Percentiles rank a stretch among this genome's conserved stretches.
phyloP scores from a whole-genome alignment of 2,797 vertebrate genomes.

The Austrolebias charrua region DNA sequence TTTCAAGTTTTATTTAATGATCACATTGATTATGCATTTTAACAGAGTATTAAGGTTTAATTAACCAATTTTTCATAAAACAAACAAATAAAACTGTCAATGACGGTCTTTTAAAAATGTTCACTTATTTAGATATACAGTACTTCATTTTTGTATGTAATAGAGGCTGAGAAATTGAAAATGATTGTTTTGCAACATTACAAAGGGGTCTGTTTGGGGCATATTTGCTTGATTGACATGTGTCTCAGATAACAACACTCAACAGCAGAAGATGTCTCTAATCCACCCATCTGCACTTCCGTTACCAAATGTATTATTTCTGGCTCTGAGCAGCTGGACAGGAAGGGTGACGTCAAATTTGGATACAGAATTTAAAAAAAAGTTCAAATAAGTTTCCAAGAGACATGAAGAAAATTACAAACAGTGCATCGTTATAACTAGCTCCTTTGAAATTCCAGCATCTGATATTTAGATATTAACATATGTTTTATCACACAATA shows the following conservation, averaged over 20 bases:
- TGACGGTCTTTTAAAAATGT: too few species aligned
- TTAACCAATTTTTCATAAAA: too few species aligned
- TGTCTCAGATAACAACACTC: constrained; percentile 43
- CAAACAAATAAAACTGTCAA: too few species aligned
- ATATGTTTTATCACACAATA: neutral
- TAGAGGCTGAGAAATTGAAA: constrained; percentile 14
- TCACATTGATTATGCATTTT: too few species aligned
- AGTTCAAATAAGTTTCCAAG: constrained; percentile 6
- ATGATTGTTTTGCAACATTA: constrained; percentile 8
- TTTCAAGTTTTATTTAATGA: too few species aligned
- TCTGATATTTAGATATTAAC: neutral
- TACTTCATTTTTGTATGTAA: neutral
- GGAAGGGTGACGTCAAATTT: constrained; percentile 5
- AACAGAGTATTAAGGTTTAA: too few species aligned
- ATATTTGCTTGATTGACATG: constrained; percentile 49
- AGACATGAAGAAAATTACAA: neutral
- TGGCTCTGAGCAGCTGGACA: constrained; percentile 30
- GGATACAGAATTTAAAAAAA: neutral
- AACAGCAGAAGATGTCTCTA: constrained; percentile 4
- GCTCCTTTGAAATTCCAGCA: too few species aligned
- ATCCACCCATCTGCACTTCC: neutral
- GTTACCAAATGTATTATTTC: constrained; percentile 19
- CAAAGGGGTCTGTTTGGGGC: constrained; percentile 5
- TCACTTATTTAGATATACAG: too few species aligned
- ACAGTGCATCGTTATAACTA: too few species aligned